Conservation (phyloP, 2,113 vertebrate genomes). For the Lathamus discolor region DNA sequence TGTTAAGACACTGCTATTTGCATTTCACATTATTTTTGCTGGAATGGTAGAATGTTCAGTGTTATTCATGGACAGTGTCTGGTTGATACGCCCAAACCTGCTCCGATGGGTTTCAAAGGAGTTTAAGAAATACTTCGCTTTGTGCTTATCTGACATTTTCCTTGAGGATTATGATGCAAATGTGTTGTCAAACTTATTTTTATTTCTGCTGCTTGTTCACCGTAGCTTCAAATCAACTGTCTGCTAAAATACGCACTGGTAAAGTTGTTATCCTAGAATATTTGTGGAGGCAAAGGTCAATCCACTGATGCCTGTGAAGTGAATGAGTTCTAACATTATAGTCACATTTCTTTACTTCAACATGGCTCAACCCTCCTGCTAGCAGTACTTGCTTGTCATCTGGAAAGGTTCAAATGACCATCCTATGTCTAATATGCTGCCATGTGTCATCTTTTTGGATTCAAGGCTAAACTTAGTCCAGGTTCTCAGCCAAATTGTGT, state of each 20-base stretch:
- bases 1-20: not conserved
- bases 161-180: not conserved
- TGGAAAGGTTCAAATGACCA: not conserved
- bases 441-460: not conserved
- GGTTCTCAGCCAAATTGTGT: not conserved
- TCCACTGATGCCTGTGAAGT: not conserved
- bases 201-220: not conserved
- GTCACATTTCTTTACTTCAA: not conserved
- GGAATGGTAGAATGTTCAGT: not conserved
- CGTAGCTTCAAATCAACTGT: not conserved
- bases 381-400: not conserved
- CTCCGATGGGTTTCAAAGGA: not conserved
- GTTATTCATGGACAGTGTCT: not conserved
- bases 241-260: not conserved
- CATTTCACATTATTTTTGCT: not conserved
- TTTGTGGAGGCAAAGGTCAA: not conserved
- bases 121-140: not conserved
- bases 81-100: not conserved
- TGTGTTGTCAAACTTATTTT: not conserved
- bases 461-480: not conserved
- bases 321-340: not conserved
- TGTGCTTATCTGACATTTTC: not conserved
- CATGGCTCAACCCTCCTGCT: not conserved
- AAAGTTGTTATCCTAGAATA: not conserved
- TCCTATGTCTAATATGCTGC: not conserved